Evolutionary conservation across 2,888 invertebrate genomes (phyloP), one percentile per base, ranked within the genome.

Genomic region (Acrobasis repandana): DNA sequence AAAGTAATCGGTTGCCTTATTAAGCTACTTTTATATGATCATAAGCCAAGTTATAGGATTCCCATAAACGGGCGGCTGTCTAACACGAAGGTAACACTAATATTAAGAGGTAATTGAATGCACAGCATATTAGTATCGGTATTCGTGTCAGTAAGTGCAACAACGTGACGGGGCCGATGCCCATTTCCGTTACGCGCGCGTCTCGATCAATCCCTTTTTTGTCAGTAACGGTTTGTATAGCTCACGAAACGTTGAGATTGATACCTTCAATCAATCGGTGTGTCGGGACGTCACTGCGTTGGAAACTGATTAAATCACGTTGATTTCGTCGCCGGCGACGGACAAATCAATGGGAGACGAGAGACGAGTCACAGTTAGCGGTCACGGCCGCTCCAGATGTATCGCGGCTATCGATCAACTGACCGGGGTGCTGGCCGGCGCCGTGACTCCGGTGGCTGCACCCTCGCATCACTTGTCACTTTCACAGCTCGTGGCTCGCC

Each of bases 261-360:
- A 90, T 90, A 88, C 90, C 85, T 89, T 85, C 88, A 83, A 88
- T 90, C 88, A 85, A 82, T 82, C 75, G 74, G 76, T 80, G 82
- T 83, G 84, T 85, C 86, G 80, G 86, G 83, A 85, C 85, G 79
- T 82, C 86, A 76, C 77, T 80, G 82, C 77, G 71, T 82, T 75
- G 78, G 77, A 83, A 84, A 82, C 88, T 88, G 90, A 92, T 91
- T 90, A 85, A 87, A 90, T 91, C 89, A 89, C 88, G 87, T 90
- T 85, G 86, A 84, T 83, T 85, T 84, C 82, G 81, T 85, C 84
- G 80, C 76, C 68, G 66, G 61, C 73, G 75, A 72, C 72, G 73
- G 83, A 83, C 85, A 82, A 86, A 84, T 84, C 82, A 85, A 83
- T 78, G 71, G 80, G 74, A 77, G 79, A 72, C 78, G 76, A 77